These are phyloP conservation scores for Alfaro cultratus DNA, from an alignment of 2,797 vertebrate genomes.

Conservation along the genomic window DNA sequence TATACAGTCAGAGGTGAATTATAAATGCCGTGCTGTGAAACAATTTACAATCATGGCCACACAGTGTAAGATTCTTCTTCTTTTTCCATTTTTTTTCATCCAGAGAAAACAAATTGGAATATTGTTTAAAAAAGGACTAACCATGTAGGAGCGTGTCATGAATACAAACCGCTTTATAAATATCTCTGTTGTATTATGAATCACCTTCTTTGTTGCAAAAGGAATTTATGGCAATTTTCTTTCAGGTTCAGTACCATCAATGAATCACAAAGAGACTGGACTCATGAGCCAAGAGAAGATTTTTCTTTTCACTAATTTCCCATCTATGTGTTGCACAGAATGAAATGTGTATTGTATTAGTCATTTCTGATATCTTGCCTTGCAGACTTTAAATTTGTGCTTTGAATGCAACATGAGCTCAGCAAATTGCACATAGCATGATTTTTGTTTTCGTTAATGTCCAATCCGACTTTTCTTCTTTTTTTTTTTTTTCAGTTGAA, in stretches of 20 bases:
- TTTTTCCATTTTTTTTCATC: slow-evolving; percentile 28
- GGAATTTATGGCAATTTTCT: slow-evolving; percentile 56
- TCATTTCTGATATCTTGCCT: slow-evolving; percentile 46
- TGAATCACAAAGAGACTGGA: slow-evolving; percentile 54
- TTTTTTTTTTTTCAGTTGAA: slow-evolving; percentile 49
- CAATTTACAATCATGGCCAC: slow-evolving; percentile 34
- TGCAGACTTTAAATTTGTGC: slow-evolving; percentile 31
- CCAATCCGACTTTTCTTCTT: slow-evolving; percentile 44
- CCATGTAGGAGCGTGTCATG: slow-evolving; percentile 31
- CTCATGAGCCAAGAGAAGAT: slow-evolving; percentile 37
- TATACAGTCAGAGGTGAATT: slow-evolving; percentile 21
- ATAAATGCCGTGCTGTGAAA: slow-evolving; percentile 28
- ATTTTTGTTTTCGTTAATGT: slow-evolving; percentile 48
- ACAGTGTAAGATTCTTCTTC: slow-evolving; percentile 15
- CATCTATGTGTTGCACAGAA: slow-evolving; percentile 46
- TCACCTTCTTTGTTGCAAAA: slow-evolving; percentile 51
- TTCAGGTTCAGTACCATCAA: slow-evolving; percentile 56
- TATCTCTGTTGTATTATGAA: slow-evolving; percentile 60
- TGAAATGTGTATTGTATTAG: slow-evolving; percentile 57
- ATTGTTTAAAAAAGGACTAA: slow-evolving; percentile 51
- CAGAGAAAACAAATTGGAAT: slow-evolving; percentile 51
- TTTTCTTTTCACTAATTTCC: slow-evolving; percentile 64
- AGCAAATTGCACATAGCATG: slow-evolving; percentile 23
- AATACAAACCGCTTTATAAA: slow-evolving; percentile 56
- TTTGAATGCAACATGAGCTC: slow-evolving; percentile 34